Percentiles rank a stretch among this genome's conserved stretches.
phyloP scores from a whole-genome alignment of 2,888 invertebrate genomes.

The Malacosoma neustria region DNA sequence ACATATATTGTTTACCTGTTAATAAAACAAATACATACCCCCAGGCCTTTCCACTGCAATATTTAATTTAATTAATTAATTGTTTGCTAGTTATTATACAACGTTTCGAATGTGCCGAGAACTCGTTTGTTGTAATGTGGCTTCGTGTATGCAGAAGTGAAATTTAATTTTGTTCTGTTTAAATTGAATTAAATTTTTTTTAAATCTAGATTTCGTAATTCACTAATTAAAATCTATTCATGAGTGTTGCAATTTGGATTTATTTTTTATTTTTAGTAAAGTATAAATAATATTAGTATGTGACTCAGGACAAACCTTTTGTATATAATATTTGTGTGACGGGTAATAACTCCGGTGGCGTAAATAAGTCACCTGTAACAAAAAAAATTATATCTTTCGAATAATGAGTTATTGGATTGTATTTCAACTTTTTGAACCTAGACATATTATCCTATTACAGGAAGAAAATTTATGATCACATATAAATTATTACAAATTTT shows the following conservation, averaged over 20 bases:
- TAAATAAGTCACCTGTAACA: conserved; percentile 40
- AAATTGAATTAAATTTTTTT: too few species aligned
- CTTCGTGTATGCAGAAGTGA: not conserved
- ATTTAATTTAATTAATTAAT: not conserved
- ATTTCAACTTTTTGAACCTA: too few species aligned
- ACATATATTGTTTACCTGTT: not conserved
- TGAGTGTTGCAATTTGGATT: too few species aligned
- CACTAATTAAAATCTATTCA: too few species aligned
- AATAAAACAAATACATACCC: conserved; percentile 19
- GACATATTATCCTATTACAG: too few species aligned
- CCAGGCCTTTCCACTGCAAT: conserved; percentile 27
- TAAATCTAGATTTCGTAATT: too few species aligned
- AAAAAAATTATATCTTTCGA: too few species aligned
- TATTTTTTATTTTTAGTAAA: too few species aligned
- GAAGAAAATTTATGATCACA: too few species aligned
- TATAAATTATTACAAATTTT: too few species aligned
- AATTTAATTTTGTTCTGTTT: not conserved
- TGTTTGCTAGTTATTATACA: not conserved
- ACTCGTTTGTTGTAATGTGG: not conserved
- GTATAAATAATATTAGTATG: too few species aligned
- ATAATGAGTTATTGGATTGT: too few species aligned
- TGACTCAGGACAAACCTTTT: conserved; percentile 26
- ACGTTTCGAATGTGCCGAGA: not conserved
- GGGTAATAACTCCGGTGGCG: conserved; percentile 36
- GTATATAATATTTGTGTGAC: conserved; percentile 27